phyloP scores from a whole-genome alignment of 2,888 invertebrate genomes.

The Thereva unica region DNA sequence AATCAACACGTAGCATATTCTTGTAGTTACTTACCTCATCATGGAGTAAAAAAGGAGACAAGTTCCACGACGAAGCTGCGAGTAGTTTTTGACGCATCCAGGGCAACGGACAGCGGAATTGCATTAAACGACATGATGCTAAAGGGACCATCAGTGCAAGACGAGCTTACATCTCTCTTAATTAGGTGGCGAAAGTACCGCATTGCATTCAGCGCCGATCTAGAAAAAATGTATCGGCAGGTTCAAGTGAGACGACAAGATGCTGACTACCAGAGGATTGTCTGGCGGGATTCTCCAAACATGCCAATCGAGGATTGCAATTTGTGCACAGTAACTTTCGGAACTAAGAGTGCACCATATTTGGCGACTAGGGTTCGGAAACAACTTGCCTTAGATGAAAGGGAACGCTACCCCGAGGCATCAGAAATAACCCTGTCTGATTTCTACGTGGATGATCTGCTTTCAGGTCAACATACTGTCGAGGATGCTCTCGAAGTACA shows the following conservation, averaged over 20 bases:
- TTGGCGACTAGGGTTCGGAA: neutral
- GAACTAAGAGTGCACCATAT: neutral
- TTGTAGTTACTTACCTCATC: too few relatives aligned
- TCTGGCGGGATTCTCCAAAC: conserved; percentile 6
- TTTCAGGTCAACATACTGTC: conserved; percentile 3
- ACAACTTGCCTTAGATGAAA: neutral
- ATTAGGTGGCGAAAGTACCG: neutral
- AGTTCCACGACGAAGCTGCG: too few relatives aligned
- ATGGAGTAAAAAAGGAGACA: too few relatives aligned
- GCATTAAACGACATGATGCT: too few relatives aligned
- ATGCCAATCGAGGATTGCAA: conserved; percentile 1
- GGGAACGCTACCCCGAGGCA: conserved; percentile 30
- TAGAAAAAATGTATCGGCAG: too few relatives aligned
- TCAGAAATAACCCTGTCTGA: neutral
- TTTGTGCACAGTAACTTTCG: conserved; percentile 23
- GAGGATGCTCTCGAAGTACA: conserved; percentile 24
- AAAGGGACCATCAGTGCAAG: conserved; percentile 2
- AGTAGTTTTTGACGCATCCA: too few relatives aligned
- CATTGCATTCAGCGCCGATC: neutral
- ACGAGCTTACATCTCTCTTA: neutral
- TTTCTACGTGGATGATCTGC: conserved; percentile 34
- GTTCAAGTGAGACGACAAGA: conserved; percentile 1
- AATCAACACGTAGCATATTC: too few relatives aligned
- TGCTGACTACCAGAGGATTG: conserved; percentile 16
- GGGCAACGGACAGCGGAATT: too few relatives aligned